Evolutionary conservation across 2,888 invertebrate genomes (phyloP).

Genomic region (Drosophila borealis): DNA sequence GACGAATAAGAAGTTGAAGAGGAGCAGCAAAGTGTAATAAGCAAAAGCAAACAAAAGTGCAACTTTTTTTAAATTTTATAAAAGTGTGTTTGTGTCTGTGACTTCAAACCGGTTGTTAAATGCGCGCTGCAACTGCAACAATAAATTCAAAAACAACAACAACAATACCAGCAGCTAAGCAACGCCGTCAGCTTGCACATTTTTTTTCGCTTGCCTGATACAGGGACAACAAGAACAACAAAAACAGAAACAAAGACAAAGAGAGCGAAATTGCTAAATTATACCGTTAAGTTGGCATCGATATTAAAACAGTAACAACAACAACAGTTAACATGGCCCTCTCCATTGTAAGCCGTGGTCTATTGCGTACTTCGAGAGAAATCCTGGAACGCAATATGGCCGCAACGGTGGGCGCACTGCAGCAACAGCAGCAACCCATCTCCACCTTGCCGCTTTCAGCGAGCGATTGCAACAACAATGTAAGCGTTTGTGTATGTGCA

Average conservation of each 20-base stretch:
- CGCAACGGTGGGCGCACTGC: slow-evolving; percentile 64
- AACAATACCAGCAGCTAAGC: slow-evolving; percentile 39
- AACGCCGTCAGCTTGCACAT: slow-evolving; percentile 52
- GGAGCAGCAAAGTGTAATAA: slow-evolving; percentile 50
- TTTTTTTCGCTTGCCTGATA: slow-evolving; percentile 50
- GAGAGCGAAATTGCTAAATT: slow-evolving; percentile 24
- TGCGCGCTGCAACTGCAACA: slow-evolving; percentile 55
- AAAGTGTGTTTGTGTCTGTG: slow-evolving; percentile 27
- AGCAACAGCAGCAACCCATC: slow-evolving; percentile 41
- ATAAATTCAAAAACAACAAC: slow-evolving; percentile 28
- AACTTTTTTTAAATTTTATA: slow-evolving; percentile 29
- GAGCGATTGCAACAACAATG: slow-evolving; percentile 59
- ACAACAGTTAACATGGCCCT: slow-evolving; percentile 67
- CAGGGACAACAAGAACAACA: slow-evolving; percentile 14
- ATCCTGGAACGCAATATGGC: slow-evolving; percentile 81
- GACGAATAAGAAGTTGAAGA: slow-evolving; percentile 33
- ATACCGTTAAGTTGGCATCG: slow-evolving; percentile 21
- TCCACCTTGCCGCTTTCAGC: slow-evolving; percentile 37
- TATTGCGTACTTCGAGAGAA: slow-evolving; percentile 82
- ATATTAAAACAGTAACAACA: slow-evolving; percentile 20
- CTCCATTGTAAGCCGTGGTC: slow-evolving; percentile 75
- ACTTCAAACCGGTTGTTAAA: slow-evolving; percentile 69
- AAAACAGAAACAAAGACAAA: slow-evolving; percentile 9
- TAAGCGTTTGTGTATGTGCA: slow-evolving; percentile 53
- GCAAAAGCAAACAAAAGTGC: slow-evolving; percentile 52